A percentile compares a stretch with the other conserved stretches of the same genome.
Evolutionary conservation across 2,113 vertebrate genomes (phyloP).

Genomic region (Gymnobelideus leadbeateri): DNA sequence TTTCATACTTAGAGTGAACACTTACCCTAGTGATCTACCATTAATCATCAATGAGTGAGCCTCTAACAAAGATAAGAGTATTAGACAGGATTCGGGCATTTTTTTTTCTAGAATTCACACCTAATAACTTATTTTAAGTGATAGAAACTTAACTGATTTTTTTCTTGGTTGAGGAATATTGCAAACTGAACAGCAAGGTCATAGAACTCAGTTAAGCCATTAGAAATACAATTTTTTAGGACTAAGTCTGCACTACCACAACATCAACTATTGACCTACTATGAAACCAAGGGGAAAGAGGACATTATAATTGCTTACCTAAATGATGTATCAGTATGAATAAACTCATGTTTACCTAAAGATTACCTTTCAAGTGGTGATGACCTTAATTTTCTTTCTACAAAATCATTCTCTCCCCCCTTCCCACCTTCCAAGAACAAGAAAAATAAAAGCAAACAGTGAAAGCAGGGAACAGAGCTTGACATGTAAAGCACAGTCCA

Average conservation of each 20-base stretch:
- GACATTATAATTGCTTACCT: too few relatives aligned
- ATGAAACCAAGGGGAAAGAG: too few relatives aligned
- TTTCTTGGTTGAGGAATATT: neutral
- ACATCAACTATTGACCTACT: too few relatives aligned
- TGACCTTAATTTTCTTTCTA: too few relatives aligned
- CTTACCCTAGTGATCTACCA: neutral
- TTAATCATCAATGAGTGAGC: neutral
- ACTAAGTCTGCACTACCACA: too few relatives aligned
- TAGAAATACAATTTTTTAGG: too few relatives aligned
- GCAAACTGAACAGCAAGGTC: neutral
- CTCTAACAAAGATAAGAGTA: neutral
- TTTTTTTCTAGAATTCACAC: neutral
- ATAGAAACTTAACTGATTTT: neutral
- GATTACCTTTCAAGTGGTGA: too few relatives aligned
- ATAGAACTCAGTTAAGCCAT: too few relatives aligned
- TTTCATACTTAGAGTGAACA: neutral
- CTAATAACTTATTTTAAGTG: neutral
- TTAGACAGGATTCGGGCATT: neutral
- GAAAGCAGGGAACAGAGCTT: neutral
- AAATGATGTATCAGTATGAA: too few relatives aligned
- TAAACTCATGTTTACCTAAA: too few relatives aligned
- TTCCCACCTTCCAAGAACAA: neutral
- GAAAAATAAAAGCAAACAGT: neutral
- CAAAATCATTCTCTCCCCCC: too few relatives aligned
- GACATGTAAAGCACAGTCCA: neutral